Evolutionary conservation across 2,888 invertebrate species (phyloP), one percentile per base, ranked within the genome.

Genomic region (Notodonta dromedarius): DNA sequence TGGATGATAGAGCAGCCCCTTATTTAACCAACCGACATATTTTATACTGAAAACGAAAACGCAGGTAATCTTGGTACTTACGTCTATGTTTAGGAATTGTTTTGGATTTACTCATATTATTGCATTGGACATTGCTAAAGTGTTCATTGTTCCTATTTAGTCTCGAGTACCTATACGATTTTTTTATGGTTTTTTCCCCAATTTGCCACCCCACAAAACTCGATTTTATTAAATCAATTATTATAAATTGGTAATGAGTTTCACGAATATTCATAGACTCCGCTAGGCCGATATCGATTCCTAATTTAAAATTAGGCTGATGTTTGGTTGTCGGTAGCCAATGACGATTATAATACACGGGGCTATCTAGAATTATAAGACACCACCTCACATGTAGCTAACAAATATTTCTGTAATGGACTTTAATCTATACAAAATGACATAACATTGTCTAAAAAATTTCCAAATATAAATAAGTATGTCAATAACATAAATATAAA

Each of bases 201-300:
- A 46, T n/a, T 46, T 46, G 5, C 32, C 13, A 9, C 16, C 11
- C 32, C 32, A 52, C 32, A 32, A 35, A 68, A 78, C 73, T 80
- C 74, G 72, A 76, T 74, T 80, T 80, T 80, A 80, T 79, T 78
- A 76, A 78, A 71, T 65, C 80, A 79, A 78, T 82, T 81, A 80
- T 80, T 76, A 80, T 84, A 77, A 83, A 83, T 82, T 76, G 71
- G 77, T 84, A 82, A 79, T 82, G 76, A 79, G 74, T 73, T 76
- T 75, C 70, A 74, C 73, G 72, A 73, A 73, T 77, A 76, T 78
- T 77, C 77, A 79, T 77, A 62, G 67, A 55, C 61, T 64, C 62
- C 63, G 73, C 70, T 73, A 67, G 71, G 60, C 63, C 63, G 62
- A 63, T 81, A 83, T 83, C 72, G 82, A 83, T 79, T 69, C 58